Percentiles rank a stretch among this genome's conserved stretches.
These are phyloP conservation scores for Polia nebulosa DNA, from an alignment of 2,888 invertebrate genomes.

Conservation along the genomic window DNA sequence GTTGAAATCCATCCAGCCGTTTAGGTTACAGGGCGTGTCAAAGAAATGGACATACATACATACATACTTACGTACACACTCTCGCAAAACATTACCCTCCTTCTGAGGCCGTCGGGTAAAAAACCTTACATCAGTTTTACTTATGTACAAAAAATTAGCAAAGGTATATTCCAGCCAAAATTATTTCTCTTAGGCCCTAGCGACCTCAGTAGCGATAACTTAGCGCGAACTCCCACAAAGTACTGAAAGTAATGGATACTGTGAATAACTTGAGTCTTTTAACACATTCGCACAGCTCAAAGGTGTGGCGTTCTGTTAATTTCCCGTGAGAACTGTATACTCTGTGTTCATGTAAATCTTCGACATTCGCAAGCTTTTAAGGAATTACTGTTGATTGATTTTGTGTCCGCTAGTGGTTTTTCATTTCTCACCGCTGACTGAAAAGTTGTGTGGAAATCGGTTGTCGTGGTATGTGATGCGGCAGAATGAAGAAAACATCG, in stretches of 20 bases:
- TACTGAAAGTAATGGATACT: conserved; percentile 23
- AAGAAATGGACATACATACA: too few species aligned
- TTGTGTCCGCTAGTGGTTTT: neutral
- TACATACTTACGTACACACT: too few species aligned
- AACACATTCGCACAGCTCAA: conserved; percentile 24
- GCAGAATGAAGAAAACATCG: too few species aligned
- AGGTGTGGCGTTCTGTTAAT: conserved; percentile 40
- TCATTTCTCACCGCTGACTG: too few species aligned
- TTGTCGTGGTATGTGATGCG: too few species aligned
- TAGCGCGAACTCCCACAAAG: conserved; percentile 8
- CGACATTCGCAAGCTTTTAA: conserved; percentile 40
- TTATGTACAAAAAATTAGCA: too few species aligned
- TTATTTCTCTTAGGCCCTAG: neutral
- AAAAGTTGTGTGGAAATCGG: too few species aligned
- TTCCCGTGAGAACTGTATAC: conserved; percentile 50
- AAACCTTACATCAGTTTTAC: too few species aligned
- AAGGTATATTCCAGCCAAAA: neutral
- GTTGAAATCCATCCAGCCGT: too few species aligned
- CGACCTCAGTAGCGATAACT: conserved; percentile 12
- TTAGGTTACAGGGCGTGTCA: too few species aligned
- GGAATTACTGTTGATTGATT: conserved; percentile 35
- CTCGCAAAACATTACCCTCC: too few species aligned
- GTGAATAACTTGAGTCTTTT: conserved; percentile 35
- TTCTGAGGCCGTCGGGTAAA: too few species aligned
- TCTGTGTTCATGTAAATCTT: conserved; percentile 36